Base-by-base conservation (phyloP, 92 coral and sea anemone genomes). In the Blastomussa wellsi region DNA sequence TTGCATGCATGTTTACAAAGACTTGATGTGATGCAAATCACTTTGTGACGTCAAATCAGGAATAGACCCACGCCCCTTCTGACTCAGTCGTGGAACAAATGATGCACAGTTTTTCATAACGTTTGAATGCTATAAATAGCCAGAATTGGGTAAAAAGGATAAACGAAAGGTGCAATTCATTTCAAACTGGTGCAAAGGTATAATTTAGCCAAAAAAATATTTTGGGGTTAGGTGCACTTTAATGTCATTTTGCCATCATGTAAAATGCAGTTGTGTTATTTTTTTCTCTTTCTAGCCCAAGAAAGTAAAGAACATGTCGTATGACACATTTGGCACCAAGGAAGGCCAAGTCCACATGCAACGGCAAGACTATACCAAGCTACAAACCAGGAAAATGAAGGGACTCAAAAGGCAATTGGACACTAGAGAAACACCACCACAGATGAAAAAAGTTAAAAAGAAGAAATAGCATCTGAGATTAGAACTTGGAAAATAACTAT, bases 321-420 rank as follows among this genome's bases (percentile, higher is more conserved):
- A 93, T 73, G 97, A 96, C 76, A 78, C 88, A 29, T 96, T 92
- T 91, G 99, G 99, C 35, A 92, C 95, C 72, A 96, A 96, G 90
- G 91, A 93, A 3, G 99, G 98, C 19, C 89, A 82, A 20, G 98
- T 96, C 13, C 99, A 94, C 91, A 96, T 96, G 99, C 88, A 95
- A 75, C 72, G 99, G 71, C 99, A 96, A 74, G 97, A 96, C 80
- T 96, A 96, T 67, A 53, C 79, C 65, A 94, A 94, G 79, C 86
- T 96, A 77, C 99, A 96, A 81, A 96, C 98, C 62, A 90, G 99
- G 47, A 96, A 96, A 85, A 90, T 96, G 79, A 96, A 94, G 57
- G 99, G 99, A 73, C 93, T 96, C 22, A 96, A 96, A 78, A 84
- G 99, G 84, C 73, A 83, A 36, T 86, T 72, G 24, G 81, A 87